These are phyloP conservation scores for Drepanosiphum platanoidis DNA, from an alignment of 2,888 invertebrate genomes.

Conservation along the genomic window DNA sequence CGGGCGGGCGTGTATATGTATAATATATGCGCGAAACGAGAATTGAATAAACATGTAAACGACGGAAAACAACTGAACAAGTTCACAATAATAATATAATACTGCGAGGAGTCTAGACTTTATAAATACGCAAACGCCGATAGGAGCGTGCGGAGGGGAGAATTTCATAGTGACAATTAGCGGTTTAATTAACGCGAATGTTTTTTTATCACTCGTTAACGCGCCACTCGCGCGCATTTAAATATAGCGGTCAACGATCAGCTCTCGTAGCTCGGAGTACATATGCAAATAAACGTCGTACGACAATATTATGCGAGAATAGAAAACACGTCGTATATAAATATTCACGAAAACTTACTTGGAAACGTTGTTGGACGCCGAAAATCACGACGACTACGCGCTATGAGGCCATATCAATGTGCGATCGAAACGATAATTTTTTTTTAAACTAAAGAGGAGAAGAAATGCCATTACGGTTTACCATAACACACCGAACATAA, in stretches of 20 bases:
- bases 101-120: slow-evolving; percentile 37
- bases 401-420: background rate
- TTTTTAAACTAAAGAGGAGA: too few relatives aligned
- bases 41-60: slow-evolving; percentile 9
- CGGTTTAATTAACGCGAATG: slow-evolving; percentile 25
- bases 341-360: slow-evolving; percentile 30
- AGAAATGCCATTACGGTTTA: background rate
- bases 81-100: background rate
- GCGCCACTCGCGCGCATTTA: background rate
- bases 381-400: too few relatives aligned
- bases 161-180: slow-evolving; percentile 24
- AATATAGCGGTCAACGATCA: background rate
- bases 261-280: too few relatives aligned
- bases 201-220: background rate
- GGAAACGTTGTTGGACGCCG: background rate
- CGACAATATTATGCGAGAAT: background rate
- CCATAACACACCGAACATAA: background rate
- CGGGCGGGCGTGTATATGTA: background rate
- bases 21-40: background rate
- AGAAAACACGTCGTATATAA: background rate
- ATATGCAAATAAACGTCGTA: background rate
- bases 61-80: background rate
- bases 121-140: background rate
- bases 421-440: slow-evolving; percentile 30
- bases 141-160: background rate